Conservation (phyloP, 2,888 invertebrate species). For the Acleris holmiana region DNA sequence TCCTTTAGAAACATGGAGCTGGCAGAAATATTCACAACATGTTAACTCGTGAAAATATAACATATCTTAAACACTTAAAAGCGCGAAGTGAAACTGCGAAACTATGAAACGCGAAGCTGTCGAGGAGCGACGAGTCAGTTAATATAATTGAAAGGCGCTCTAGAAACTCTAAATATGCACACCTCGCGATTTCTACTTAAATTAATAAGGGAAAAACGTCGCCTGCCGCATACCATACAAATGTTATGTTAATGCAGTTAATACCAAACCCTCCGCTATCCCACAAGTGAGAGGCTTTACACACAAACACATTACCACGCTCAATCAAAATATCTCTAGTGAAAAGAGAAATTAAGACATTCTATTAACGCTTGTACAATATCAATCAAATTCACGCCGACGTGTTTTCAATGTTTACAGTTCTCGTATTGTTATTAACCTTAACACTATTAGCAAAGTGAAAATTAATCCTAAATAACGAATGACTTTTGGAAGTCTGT, state of each 20-base stretch:
- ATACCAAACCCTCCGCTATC: conserved; percentile 19
- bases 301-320: conserved; percentile 16
- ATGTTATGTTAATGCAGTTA: conserved; percentile 24
- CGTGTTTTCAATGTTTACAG: conserved; percentile 18
- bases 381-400: conserved; percentile 30
- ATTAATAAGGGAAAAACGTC: conserved; percentile 41
- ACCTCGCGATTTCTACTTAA: conserved; percentile 42
- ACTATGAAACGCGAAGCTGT: conserved; percentile 41
- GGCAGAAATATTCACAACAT: neutral
- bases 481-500: conserved; percentile 33
- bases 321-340: conserved; percentile 33
- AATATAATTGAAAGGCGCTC: conserved; percentile 43
- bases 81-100: conserved; percentile 44
- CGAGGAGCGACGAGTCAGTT: conserved; percentile 42
- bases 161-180: conserved; percentile 43
- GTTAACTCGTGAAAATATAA: neutral
- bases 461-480: conserved; percentile 33
- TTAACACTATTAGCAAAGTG: conserved; percentile 34
- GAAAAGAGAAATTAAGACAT: conserved; percentile 36
- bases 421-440: conserved; percentile 29
- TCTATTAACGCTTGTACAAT: conserved; percentile 31
- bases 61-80: conserved; percentile 13
- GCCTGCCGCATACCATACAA: conserved; percentile 29
- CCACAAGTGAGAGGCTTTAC: conserved; percentile 22
- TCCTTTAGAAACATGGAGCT: too few species aligned